These are phyloP conservation scores for Arrhopalites spinosus DNA, from an alignment of 2,888 invertebrate genomes.

Conservation along the genomic window DNA sequence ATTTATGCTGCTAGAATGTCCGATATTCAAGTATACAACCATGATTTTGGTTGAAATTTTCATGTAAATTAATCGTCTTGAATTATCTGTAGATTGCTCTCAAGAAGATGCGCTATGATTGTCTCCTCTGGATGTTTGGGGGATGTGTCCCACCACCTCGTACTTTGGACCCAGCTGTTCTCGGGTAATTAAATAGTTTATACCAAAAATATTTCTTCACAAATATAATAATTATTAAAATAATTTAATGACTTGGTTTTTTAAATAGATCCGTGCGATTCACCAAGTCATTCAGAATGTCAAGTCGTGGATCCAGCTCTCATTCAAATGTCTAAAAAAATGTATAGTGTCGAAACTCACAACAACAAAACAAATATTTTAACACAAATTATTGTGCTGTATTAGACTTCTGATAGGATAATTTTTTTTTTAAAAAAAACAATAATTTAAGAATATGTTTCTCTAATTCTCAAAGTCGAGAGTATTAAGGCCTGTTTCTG, in stretches of 20 bases:
- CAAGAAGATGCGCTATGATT: slow-evolving; percentile 54
- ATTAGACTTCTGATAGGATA: too few species aligned
- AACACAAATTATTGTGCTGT: too few species aligned
- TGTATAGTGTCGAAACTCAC: not conserved
- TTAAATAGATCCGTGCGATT: slow-evolving; percentile 31
- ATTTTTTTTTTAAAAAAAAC: too few species aligned
- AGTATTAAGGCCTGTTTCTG: too few species aligned
- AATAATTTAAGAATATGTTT: too few species aligned
- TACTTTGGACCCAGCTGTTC: slow-evolving; percentile 36
- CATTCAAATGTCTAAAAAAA: slow-evolving; percentile 22
- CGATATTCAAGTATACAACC: slow-evolving; percentile 65
- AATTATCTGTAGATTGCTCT: slow-evolving; percentile 48
- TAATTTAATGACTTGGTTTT: too few species aligned
- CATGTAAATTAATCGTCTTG: not conserved
- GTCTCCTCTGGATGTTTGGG: slow-evolving; percentile 45
- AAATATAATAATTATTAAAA: too few species aligned
- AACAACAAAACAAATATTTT: not conserved
- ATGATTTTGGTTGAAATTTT: not conserved
- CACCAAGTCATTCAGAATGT: slow-evolving; percentile 54
- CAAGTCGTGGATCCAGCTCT: slow-evolving; percentile 53
- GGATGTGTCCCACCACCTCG: slow-evolving; percentile 44
- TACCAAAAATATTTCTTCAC: too few species aligned
- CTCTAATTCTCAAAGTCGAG: too few species aligned
- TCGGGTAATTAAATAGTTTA: too few species aligned
- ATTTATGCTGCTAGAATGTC: slow-evolving; percentile 71